Evolutionary conservation across 2,797 vertebrate species (phyloP).

Genomic region (Octomys mimax): DNA sequence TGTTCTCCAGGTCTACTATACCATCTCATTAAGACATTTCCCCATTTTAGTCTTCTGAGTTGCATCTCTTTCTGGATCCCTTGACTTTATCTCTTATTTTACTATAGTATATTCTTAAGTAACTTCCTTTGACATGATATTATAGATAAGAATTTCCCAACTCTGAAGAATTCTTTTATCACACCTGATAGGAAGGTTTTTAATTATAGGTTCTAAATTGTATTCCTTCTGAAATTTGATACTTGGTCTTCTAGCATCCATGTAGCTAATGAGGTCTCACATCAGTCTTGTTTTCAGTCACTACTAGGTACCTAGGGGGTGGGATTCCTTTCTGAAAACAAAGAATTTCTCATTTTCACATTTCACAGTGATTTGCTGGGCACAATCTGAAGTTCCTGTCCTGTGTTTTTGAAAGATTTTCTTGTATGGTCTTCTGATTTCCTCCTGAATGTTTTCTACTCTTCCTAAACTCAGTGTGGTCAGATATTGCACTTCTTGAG

Average conservation of each 20-base stretch:
- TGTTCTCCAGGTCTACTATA: not conserved
- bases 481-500: not conserved
- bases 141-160: slow-evolving; percentile 35
- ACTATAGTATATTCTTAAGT: not conserved
- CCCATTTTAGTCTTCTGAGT: not conserved
- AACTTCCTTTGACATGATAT: slow-evolving; percentile 33
- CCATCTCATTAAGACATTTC: not conserved
- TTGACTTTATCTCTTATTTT: slow-evolving; percentile 49
- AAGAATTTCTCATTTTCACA: slow-evolving; percentile 14
- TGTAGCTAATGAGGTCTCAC: not conserved
- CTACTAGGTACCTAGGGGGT: not conserved
- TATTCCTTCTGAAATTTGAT: not conserved
- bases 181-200: not conserved
- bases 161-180: slow-evolving; percentile 23
- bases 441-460: not conserved
- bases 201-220: not conserved
- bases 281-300: not conserved
- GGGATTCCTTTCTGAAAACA: not conserved
- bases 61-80: not conserved
- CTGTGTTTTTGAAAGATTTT: not conserved
- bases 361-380: not conserved
- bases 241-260: not conserved
- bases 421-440: not conserved
- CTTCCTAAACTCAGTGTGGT: not conserved
- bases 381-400: not conserved